Percentiles rank a stretch among this genome's conserved stretches.
These are phyloP conservation scores for Martes martes DNA, from an alignment of 2,113 vertebrate genomes.

Conservation along the genomic window DNA sequence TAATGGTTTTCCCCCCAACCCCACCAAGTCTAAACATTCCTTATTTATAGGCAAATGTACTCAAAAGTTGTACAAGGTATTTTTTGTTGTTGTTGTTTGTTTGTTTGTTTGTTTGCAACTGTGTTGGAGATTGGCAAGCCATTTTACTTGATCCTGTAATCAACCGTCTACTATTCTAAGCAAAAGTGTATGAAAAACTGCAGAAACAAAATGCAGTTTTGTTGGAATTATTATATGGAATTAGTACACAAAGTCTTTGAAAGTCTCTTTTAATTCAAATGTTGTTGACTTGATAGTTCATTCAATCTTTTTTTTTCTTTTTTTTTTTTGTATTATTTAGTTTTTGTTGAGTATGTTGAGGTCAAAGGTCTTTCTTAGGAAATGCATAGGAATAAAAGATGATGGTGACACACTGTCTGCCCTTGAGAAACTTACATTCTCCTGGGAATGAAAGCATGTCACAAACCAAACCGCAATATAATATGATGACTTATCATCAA, in stretches of 20 bases:
- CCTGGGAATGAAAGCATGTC: neutral
- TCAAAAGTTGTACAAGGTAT: neutral
- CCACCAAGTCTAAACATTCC: neutral
- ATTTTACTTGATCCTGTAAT: neutral
- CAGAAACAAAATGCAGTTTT: neutral
- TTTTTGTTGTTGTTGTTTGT: neutral
- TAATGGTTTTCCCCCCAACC: fast-evolving
- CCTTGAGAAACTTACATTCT: neutral
- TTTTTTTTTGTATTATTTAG: neutral
- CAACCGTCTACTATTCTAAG: neutral
- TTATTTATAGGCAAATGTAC: neutral
- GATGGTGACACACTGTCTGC: neutral
- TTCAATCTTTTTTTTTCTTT: neutral
- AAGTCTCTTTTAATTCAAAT: neutral
- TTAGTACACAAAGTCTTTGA: neutral
- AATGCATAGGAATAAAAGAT: neutral
- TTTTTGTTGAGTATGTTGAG: neutral
- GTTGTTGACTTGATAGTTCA: neutral
- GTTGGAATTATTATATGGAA: neutral
- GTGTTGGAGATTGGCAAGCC: neutral
- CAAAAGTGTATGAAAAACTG: neutral
- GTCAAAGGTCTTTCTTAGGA: neutral
- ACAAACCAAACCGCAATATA: neutral
- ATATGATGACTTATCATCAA: neutral
- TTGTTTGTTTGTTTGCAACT: neutral